Evolutionary conservation across 2,888 invertebrate genomes (phyloP).

Genomic region (Chrysolina americana): DNA sequence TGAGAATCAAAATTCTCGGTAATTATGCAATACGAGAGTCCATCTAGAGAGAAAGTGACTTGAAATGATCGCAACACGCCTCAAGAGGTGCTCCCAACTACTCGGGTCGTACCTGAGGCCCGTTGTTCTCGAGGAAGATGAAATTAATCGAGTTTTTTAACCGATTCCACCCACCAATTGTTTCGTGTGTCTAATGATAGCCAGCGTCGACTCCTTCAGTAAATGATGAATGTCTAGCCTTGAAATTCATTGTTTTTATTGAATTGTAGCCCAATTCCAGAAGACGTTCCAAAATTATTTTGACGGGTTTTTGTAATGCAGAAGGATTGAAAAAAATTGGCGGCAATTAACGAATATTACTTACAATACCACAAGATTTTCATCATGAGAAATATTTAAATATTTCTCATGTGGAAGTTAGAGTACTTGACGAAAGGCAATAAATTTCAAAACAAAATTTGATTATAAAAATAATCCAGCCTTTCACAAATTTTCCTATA

Average conservation of each 20-base stretch:
- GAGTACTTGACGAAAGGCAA: no score
- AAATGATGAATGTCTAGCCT: slow-evolving; percentile 25
- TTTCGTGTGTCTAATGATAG: slow-evolving; percentile 10
- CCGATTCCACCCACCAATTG: slow-evolving; percentile 20
- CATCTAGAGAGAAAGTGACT: slow-evolving; percentile 52
- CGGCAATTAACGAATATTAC: background rate
- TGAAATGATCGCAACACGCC: slow-evolving; percentile 57
- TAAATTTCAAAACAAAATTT: no score
- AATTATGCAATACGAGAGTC: slow-evolving; percentile 43
- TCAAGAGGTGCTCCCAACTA: slow-evolving; percentile 57
- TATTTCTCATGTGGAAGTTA: no score
- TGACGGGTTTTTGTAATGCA: no score
- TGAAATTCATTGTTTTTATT: slow-evolving; percentile 21
- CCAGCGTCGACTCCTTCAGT: slow-evolving; percentile 32
- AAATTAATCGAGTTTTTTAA: slow-evolving; percentile 67
- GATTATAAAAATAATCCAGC: no score
- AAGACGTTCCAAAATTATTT: no score
- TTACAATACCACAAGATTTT: no score
- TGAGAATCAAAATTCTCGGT: slow-evolving; percentile 40
- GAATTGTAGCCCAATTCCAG: background rate
- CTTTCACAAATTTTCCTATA: no score
- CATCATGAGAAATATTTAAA: no score
- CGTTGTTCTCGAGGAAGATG: slow-evolving; percentile 68
- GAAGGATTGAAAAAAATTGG: background rate
- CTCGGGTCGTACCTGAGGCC: slow-evolving; percentile 53